These are phyloP conservation scores for Abrostola triplasia DNA, from an alignment of 2,888 invertebrate species.

Conservation along the genomic window DNA sequence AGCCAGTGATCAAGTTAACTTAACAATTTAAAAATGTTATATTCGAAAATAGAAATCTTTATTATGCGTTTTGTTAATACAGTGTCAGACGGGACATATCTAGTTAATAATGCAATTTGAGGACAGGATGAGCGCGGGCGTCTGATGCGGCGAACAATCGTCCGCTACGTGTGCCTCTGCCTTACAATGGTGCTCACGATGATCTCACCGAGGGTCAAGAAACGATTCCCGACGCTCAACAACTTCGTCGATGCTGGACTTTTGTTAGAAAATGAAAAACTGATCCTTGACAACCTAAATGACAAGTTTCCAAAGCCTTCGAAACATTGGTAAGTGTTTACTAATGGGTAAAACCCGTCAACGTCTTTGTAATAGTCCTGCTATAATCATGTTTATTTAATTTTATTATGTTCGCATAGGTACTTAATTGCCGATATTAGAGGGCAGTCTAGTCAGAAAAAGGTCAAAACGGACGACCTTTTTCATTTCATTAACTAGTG, in stretches of 20 bases:
- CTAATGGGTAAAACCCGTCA: not conserved
- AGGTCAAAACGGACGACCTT: too few species aligned
- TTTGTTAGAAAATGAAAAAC: constrained; percentile 93
- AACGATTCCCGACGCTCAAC: constrained; percentile 94
- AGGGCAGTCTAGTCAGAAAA: too few species aligned
- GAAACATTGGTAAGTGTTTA: constrained; percentile 92
- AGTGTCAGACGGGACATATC: constrained; percentile 30
- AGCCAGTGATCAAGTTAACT: too few species aligned
- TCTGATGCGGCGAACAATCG: constrained; percentile 94
- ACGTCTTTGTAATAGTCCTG: not conserved
- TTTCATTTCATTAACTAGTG: too few species aligned
- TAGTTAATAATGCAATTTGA: constrained; percentile 54
- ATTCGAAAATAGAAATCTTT: not conserved
- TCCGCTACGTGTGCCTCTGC: constrained; percentile 95
- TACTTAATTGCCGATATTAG: too few species aligned
- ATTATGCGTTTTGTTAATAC: not conserved
- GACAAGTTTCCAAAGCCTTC: constrained; percentile 94
- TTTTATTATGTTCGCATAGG: not conserved
- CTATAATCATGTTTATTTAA: not conserved
- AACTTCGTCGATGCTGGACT: constrained; percentile 96
- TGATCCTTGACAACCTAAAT: constrained; percentile 93
- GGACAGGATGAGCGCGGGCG: constrained; percentile 93
- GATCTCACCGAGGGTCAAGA: constrained; percentile 96
- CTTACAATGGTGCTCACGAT: constrained; percentile 96
- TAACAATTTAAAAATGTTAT: too few species aligned